Base-by-base conservation (phyloP, 2,888 invertebrate genomes). In the Ypsolopha scabrella region DNA sequence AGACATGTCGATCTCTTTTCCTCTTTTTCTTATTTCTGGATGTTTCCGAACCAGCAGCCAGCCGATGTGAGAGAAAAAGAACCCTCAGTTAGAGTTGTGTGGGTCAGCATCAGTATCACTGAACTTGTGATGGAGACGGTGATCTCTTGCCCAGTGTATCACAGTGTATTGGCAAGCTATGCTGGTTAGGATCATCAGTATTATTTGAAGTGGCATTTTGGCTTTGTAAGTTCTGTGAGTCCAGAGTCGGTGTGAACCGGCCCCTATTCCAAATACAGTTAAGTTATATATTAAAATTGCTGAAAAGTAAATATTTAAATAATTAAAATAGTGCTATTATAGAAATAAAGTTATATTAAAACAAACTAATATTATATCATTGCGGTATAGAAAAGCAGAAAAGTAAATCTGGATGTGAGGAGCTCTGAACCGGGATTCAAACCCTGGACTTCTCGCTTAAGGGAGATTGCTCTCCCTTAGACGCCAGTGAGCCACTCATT, bases 171-270 rank as follows among this genome's bases (percentile, higher is more conserved):
- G 24, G 24, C 24, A 2, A 24, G 24, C 24, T 24, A 24, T 24
- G 24, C 24, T 24, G 4, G 24, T 24, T 24, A 24, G 24, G 24
- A 95, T 65, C 85, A 94, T 93, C 6, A 99, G 87, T 13, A 97
- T 73, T n/a, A 94, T 72, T 51, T 96, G 89, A 54, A 98, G 79
- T 0, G 95, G 97, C 65, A 93, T 87, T 64, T 90, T 94, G 0
- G 98, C 98, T 80, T 97, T 98, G 80, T 94, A 99, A 36, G 96
- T 82, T 63, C 93, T 89, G 80, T 99, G 99, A 0, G 97, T 92
- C 96, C 97, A 99, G 6, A 98, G 88, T 58, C 99, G 89, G 73
- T 99, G 99, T 0, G 96, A 96, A 10, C 98, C 98, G 6, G 94
- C 97, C 7, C 98, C 98, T 24, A 98, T 93, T 0, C 98, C 98